Percentiles rank a stretch among this genome's conserved stretches.
Conservation (phyloP, 2,888 invertebrate species). For the Rotaria sp. region DNA sequence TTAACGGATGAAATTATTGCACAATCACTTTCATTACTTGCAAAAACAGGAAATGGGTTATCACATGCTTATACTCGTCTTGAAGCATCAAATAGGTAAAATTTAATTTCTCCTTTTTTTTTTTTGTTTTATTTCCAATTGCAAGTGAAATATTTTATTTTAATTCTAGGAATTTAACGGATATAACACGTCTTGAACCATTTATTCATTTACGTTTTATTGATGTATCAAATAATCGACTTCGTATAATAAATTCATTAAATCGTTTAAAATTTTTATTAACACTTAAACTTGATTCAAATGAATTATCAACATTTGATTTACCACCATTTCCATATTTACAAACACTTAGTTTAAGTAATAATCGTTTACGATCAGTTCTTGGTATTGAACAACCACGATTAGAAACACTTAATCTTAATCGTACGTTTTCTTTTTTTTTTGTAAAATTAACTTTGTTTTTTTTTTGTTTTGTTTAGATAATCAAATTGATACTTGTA, state of each 20-base stretch:
- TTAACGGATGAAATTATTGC: constrained; percentile 46
- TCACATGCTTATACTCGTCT: constrained; percentile 41
- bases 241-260: constrained; percentile 51
- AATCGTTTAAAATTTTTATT: constrained; percentile 51
- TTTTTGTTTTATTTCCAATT: background rate
- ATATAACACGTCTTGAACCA: constrained; percentile 49
- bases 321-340: constrained; percentile 53
- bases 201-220: constrained; percentile 55
- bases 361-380: constrained; percentile 50
- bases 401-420: constrained; percentile 52
- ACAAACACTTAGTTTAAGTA: constrained; percentile 51
- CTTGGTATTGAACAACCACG: constrained; percentile 53
- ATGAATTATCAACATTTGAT: constrained; percentile 48
- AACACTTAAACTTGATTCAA: constrained; percentile 52
- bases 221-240: constrained; percentile 52
- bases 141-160: constrained; percentile 27
- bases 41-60: constrained; percentile 51
- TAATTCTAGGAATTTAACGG: constrained; percentile 51
- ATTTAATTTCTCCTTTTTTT: background rate
- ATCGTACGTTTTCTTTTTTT: constrained; percentile 45
- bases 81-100: constrained; percentile 40
- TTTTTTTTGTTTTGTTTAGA: constrained; percentile 44
- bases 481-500: constrained; percentile 49
- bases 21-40: constrained; percentile 50
- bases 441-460: too few species aligned